Evolutionary conservation across 2,888 invertebrate species (phyloP).

Genomic region (Diarsia dahlii): DNA sequence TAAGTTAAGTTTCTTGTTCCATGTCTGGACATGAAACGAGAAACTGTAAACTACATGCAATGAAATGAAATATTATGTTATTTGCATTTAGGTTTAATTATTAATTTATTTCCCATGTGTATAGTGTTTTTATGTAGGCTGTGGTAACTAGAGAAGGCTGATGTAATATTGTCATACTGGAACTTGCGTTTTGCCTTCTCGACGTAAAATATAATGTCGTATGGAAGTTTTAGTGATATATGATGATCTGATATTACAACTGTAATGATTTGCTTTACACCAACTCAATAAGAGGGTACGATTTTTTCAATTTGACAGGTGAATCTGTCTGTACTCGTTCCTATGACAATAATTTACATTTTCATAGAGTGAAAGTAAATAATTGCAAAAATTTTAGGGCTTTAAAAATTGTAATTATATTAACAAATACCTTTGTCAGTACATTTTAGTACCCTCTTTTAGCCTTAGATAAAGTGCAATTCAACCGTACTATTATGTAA

Average conservation of each 20-base stretch:
- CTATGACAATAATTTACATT: slow-evolving; percentile 1
- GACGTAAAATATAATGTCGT: slow-evolving; percentile 39
- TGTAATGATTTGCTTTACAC: slow-evolving; percentile 51
- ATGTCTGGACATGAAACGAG: slow-evolving; percentile 5
- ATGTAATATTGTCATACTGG: slow-evolving; percentile 49
- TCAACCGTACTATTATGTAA: slow-evolving; percentile 18
- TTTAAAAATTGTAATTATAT: neutral
- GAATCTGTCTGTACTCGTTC: slow-evolving; percentile 5
- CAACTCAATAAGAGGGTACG: slow-evolving; percentile 18
- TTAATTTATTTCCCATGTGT: slow-evolving; percentile 56
- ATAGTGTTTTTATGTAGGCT: slow-evolving; percentile 60
- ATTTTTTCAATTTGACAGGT: neutral
- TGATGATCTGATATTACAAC: slow-evolving; percentile 60
- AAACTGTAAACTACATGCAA: slow-evolving; percentile 27
- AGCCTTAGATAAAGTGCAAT: slow-evolving; percentile 40
- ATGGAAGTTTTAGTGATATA: slow-evolving; percentile 49
- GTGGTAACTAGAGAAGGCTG: slow-evolving; percentile 64
- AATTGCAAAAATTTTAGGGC: neutral
- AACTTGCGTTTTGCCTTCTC: slow-evolving; percentile 56
- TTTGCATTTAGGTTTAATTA: slow-evolving; percentile 37
- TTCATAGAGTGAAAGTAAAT: neutral
- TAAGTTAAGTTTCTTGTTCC: too few relatives aligned
- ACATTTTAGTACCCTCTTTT: slow-evolving; percentile 4
- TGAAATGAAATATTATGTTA: slow-evolving; percentile 36
- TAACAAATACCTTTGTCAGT: neutral